Evolutionary conservation across 1,140 invertebrate genomes (phyloP).

Genomic region (Oryzaephilus surinamensis): DNA sequence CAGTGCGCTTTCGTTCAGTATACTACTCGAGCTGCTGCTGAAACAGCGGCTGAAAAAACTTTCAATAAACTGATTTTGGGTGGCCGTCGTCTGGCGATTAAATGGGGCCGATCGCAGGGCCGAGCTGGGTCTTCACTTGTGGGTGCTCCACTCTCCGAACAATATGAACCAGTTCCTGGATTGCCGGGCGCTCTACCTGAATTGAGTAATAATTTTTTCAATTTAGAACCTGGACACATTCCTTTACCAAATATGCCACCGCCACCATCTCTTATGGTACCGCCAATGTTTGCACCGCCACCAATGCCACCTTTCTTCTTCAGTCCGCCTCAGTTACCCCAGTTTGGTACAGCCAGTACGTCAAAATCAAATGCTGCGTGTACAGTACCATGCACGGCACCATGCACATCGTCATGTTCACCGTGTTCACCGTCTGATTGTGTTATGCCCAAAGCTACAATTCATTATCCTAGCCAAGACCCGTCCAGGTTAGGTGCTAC

Average conservation of each 20-base stretch:
- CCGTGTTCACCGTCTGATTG: conserved; percentile 41
- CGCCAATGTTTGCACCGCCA: conserved; percentile 37
- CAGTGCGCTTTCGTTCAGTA: conserved; percentile 98
- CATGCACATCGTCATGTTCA: no score
- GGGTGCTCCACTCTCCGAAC: conserved; percentile 29
- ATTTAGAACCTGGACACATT: conserved; percentile 50
- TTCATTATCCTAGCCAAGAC: conserved; percentile 94
- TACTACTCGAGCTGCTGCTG: conserved; percentile 78
- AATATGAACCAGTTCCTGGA: conserved; percentile 79
- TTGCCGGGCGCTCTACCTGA: conserved; percentile 68
- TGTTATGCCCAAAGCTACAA: conserved; percentile 39
- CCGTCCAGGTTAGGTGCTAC: conserved; percentile 75
- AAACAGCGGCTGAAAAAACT: conserved; percentile 88
- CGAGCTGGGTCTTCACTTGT: conserved; percentile 31
- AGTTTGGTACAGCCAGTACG: conserved; percentile 40
- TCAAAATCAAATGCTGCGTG: no score
- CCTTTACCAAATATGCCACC: conserved; percentile 40
- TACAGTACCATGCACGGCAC: conserved; percentile 42
- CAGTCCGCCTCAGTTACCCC: conserved; percentile 46
- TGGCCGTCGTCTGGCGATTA: conserved; percentile 82
- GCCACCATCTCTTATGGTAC: conserved; percentile 46
- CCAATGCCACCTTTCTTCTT: conserved; percentile 49
- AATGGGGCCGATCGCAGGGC: conserved; percentile 90
- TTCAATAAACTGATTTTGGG: conserved; percentile 91
- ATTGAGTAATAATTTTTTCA: conserved; percentile 73